Evolutionary conservation across 2,888 invertebrate genomes (phyloP).

Genomic region (Epicampocera succincta): DNA sequence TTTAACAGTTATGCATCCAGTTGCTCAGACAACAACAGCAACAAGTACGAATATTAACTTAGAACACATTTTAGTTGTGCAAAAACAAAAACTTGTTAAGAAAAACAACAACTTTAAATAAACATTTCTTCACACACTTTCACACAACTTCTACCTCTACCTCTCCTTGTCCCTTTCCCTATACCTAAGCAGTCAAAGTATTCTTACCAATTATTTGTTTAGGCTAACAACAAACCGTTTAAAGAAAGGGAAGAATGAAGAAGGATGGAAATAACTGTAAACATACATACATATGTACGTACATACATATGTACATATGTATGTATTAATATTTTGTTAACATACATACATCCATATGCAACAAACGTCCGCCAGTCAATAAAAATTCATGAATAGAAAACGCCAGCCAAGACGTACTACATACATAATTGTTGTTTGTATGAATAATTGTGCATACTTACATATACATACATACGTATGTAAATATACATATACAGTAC

Average conservation of each 20-base stretch:
- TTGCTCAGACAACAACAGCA: conserved; percentile 34
- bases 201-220: conserved; percentile 25
- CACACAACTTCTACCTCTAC: conserved; percentile 2
- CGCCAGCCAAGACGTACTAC: no score
- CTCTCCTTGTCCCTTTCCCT: background rate
- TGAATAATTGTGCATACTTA: no score
- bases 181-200: background rate
- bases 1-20: conserved; percentile 53
- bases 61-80: conserved; percentile 40
- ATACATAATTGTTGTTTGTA: no score
- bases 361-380: conserved; percentile 14
- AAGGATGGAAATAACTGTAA: conserved; percentile 51
- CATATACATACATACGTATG: background rate
- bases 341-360: conserved; percentile 41
- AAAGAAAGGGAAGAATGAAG: conserved; percentile 2
- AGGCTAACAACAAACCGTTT: conserved; percentile 7
- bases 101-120: conserved; percentile 25
- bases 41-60: conserved; percentile 6
- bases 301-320: no score
- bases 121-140: conserved; percentile 36
- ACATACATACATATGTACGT: background rate
- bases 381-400: conserved; percentile 10
- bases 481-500: no score
- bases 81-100: conserved; percentile 23
- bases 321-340: conserved; percentile 38